Evolutionary conservation across 2,113 vertebrate species (phyloP).

Genomic region (Scartelaos histophorus): DNA sequence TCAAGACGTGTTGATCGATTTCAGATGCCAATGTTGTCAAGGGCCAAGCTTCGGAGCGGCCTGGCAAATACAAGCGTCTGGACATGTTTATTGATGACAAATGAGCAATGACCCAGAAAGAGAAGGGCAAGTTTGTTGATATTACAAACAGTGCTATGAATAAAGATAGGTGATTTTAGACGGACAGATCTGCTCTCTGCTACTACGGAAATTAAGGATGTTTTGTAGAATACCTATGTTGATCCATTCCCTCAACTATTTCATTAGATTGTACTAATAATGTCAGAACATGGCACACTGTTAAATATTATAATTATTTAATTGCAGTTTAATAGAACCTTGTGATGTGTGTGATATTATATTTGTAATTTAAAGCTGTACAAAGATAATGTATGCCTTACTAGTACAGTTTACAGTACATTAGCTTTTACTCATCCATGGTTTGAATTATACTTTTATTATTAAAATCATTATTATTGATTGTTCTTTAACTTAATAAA

Average conservation of each 20-base stretch:
- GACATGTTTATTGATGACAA: constrained; percentile 55
- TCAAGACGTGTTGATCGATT: constrained; percentile 44
- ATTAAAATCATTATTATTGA: too few relatives aligned
- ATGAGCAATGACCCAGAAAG: constrained; percentile 47
- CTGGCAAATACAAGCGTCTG: constrained; percentile 44
- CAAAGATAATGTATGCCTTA: too few relatives aligned
- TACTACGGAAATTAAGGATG: neutral
- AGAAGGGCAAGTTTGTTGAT: constrained; percentile 35
- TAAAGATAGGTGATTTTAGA: neutral
- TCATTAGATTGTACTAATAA: neutral
- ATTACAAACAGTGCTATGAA: constrained; percentile 23
- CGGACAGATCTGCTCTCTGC: neutral
- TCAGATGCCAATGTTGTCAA: constrained; percentile 45
- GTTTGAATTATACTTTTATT: too few relatives aligned
- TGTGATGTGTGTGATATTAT: too few relatives aligned
- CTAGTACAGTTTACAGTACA: too few relatives aligned
- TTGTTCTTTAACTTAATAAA: too few relatives aligned
- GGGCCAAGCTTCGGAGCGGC: constrained; percentile 36
- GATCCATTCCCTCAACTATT: neutral
- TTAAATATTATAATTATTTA: neutral
- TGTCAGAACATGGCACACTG: neutral
- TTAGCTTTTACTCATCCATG: too few relatives aligned
- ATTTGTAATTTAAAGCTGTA: too few relatives aligned
- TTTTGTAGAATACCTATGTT: neutral
- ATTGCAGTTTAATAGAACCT: neutral